These are phyloP conservation scores for Oriolus oriolus DNA, from an alignment of 2,113 vertebrate species.

Conservation along the genomic window DNA sequence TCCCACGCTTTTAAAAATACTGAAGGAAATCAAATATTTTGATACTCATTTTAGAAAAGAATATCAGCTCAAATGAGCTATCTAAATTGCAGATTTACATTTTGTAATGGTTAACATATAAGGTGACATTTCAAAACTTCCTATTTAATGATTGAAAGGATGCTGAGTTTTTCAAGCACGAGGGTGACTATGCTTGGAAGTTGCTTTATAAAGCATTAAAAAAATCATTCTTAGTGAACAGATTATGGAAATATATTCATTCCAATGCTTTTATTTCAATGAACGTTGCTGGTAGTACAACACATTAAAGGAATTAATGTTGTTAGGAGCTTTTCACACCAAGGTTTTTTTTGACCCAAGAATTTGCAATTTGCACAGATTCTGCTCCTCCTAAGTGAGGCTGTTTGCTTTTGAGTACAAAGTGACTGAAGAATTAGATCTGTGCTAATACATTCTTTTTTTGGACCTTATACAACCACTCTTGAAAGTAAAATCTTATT, in stretches of 20 bases:
- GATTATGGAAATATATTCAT: neutral
- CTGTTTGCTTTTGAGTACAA: neutral
- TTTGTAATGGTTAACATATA: neutral
- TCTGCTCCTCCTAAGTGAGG: neutral
- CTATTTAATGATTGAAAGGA: conserved; percentile 12
- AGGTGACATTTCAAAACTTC: conserved; percentile 29
- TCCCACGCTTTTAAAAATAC: conserved; percentile 30
- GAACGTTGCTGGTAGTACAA: neutral
- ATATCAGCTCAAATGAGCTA: neutral
- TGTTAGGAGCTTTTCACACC: neutral
- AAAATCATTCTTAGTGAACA: neutral
- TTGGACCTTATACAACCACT: neutral
- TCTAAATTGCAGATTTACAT: neutral
- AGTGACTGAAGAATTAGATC: neutral
- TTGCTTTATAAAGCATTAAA: neutral
- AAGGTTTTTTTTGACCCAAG: neutral
- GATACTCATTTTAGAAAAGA: neutral
- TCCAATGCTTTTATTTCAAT: conserved; percentile 5
- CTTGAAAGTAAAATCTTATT: neutral
- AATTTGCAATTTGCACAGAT: neutral
- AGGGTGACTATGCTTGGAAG: neutral
- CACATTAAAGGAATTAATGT: conserved; percentile 20
- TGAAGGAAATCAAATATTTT: conserved; percentile 23
- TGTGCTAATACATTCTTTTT: neutral
- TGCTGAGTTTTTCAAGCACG: neutral